Evolutionary conservation across 2,113 vertebrate species (phyloP), one percentile per base, ranked within the genome.

Genomic region (Neogobius melanostomus): DNA sequence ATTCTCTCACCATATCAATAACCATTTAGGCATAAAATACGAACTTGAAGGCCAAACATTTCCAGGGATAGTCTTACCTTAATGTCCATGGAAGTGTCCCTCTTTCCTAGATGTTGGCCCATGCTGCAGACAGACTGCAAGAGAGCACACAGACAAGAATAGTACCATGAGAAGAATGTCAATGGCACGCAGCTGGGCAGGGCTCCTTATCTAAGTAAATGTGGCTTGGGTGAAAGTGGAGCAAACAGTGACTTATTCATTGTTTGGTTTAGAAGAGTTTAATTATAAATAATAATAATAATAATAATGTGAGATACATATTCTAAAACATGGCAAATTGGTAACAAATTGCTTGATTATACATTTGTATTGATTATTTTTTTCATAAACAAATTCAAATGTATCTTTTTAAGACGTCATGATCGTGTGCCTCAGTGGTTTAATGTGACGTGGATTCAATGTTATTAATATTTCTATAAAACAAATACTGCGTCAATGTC

Each of bases 101-200:
- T 90, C 77, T 92, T 92, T 76, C 47, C 90, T 73, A 91, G 85
- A 85, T 89, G 84, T 79, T 91, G 89, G 75, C 91, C 91, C 91
- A 92, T 92, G 84, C 85, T 92, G 81, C 53, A 78, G 72, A 89
- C 80, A 81, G 71, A 79, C 91, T 92, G 84, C 0, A 51, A 76
- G 76, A 72, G 69, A 57, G 77, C 68, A 61, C 53, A 82, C 51
- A 80, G 44, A 49, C 28, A 1, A 8, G 50, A 42, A 69, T 75
- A 48, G 64, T 10, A 50, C 63, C 63, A 71, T 66, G 10, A 70
- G 50, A 70, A 50, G 49, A 71, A 62, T 46, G 42, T 52, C 64
- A 51, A 60, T 54, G 36, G 71, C 7, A 71, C 65, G 16, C 17
- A 54, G 53, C 53, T 56, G 53, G 7, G 53, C 4, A 43, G 45